Evolutionary conservation across 2,797 vertebrate species (phyloP).

Genomic region (Alca torda): DNA sequence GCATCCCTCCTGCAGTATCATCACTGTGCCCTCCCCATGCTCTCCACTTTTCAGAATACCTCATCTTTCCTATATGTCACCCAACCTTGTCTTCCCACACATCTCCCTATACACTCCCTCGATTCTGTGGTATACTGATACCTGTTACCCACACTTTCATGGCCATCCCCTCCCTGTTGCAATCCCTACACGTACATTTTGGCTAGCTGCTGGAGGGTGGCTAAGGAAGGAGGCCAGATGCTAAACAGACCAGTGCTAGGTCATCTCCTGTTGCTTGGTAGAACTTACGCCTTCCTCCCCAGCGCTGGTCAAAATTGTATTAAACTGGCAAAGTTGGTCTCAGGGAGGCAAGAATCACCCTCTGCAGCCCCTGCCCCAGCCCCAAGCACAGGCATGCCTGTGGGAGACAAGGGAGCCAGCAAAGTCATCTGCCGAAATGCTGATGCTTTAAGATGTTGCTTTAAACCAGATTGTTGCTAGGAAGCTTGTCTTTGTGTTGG

Average conservation of each 20-base stretch:
- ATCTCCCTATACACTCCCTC: neutral
- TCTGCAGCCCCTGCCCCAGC: neutral
- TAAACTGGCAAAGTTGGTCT: neutral
- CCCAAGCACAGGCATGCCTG: neutral
- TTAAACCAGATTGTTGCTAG: neutral
- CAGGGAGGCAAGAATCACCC: neutral
- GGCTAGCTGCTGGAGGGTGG: neutral
- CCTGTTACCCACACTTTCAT: neutral
- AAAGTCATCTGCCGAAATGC: neutral
- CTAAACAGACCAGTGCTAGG: neutral
- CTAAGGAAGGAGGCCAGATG: neutral
- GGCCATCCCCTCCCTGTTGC: neutral
- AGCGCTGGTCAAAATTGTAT: neutral
- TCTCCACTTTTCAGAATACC: neutral
- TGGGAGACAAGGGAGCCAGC: neutral
- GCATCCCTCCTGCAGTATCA: neutral
- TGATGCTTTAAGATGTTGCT: neutral
- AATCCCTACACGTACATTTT: neutral
- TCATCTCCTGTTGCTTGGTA: neutral
- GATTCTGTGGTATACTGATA: fast-evolving
- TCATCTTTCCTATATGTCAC: neutral
- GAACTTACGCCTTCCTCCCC: neutral
- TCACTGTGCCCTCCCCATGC: neutral
- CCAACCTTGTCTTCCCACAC: neutral
- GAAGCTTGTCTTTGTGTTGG: neutral